Evolutionary conservation across 2,888 invertebrate genomes (phyloP), one percentile per base, ranked within the genome.

Genomic region (Agrochola macilenta): DNA sequence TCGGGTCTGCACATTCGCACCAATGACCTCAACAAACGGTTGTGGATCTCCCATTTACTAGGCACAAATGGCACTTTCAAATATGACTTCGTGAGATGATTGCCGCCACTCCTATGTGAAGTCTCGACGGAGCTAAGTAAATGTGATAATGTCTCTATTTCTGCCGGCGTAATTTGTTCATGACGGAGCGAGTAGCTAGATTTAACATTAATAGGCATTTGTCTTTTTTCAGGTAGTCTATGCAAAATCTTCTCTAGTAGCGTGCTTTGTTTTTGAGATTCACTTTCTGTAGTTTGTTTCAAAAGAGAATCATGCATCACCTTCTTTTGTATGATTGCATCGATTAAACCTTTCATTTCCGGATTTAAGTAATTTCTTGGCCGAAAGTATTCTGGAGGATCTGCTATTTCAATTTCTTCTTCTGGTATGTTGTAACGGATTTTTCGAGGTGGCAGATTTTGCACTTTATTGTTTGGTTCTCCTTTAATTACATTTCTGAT

Each of bases 241-340:
- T 85, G 79, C 77, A 87, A 75, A 74, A 89, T 87, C 49, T 80
- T 83, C 60, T 83, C 78, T 26, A 87, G 30, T 17, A 89, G 60
- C 8, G 60, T 63, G 54, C 35, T 89, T 77, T 89, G 76, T 70
- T 77, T 83, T 65, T 75, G 78, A 46, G 79, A 80, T 54, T 81
- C 68, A 64, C 52, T 78, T 76, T 84, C 74, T 69, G 76, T 58
- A 39, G 65, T 79, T 74, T 81, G 64, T 76, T 79, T 78, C 12
- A 82, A 39, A 66, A 84, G 11, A 64, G 30, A 7, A 54, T 87
- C 76, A 11, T 75, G 65, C 39, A 81, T 11, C 8, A 64, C 57
- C 61, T 79, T 79, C 26, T 87, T 82, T 14, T 78, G 76, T 23
- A 82, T 64, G 4, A 81, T 73, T 66, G 79, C 54, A 20, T 77